phyloP scores from a whole-genome alignment of 2,113 vertebrate species.

The Sialia sialis region DNA sequence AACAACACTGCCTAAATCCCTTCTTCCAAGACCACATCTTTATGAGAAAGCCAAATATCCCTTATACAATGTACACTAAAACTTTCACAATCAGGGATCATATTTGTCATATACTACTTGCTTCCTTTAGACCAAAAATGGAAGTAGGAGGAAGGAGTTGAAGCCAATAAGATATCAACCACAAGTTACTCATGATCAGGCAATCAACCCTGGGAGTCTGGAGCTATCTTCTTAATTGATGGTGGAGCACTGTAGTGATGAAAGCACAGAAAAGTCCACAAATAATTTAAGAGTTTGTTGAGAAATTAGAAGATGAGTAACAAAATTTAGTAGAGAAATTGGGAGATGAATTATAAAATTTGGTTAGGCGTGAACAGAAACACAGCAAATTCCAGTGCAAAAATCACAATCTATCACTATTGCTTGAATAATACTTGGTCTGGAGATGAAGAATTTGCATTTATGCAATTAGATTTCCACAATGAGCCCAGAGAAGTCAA shows the following conservation, averaged over 20 bases:
- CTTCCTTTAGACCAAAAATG: background rate
- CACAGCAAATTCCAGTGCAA: background rate
- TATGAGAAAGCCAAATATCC: background rate
- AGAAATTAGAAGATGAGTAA: background rate
- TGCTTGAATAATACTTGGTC: background rate
- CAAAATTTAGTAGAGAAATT: background rate
- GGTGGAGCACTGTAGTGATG: background rate
- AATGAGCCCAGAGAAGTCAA: background rate
- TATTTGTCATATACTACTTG: background rate
- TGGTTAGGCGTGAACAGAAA: background rate
- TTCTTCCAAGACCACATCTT: background rate
- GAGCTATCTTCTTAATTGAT: background rate
- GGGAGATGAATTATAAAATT: background rate
- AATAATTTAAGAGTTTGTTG: background rate
- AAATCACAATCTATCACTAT: background rate
- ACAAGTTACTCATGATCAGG: background rate
- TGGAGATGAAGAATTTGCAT: background rate
- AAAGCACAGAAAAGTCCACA: background rate
- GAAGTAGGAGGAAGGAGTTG: background rate
- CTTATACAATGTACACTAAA: background rate
- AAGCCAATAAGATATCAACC: background rate
- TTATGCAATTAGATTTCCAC: background rate
- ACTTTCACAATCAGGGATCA: background rate
- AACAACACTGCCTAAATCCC: background rate
- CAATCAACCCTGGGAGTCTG: background rate